Evolutionary conservation across 2,888 invertebrate species (phyloP).

Genomic region (Blera fallax): DNA sequence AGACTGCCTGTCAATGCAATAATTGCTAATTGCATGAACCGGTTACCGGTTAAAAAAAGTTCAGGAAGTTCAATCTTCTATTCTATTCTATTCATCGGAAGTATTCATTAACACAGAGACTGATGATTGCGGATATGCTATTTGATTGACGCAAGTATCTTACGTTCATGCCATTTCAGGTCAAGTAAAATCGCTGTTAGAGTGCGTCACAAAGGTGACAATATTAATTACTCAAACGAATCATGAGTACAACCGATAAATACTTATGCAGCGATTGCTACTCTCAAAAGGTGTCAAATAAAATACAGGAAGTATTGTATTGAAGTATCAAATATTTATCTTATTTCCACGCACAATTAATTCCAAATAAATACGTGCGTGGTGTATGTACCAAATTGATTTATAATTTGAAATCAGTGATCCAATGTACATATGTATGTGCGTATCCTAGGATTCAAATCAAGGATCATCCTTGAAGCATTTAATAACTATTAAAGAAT

Average conservation of each 20-base stretch:
- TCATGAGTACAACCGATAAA: not conserved
- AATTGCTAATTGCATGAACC: no score
- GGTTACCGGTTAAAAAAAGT: no score
- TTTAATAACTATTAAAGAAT: conserved; percentile 57
- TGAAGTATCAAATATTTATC: not conserved
- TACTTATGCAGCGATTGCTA: not conserved
- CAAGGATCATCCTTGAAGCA: conserved; percentile 46
- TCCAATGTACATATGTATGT: not conserved
- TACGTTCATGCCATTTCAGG: conserved; percentile 1
- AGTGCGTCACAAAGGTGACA: not conserved
- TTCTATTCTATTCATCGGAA: conserved; percentile 4
- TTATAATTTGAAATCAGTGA: conserved; percentile 22
- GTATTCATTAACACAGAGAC: conserved; percentile 17
- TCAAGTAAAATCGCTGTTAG: not conserved
- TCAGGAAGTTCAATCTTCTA: not conserved
- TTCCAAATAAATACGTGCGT: not conserved
- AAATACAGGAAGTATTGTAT: not conserved
- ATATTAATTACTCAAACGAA: not conserved
- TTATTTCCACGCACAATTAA: not conserved
- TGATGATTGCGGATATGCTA: conserved; percentile 14
- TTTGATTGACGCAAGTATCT: not conserved
- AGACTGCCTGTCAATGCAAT: no score
- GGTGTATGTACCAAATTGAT: conserved; percentile 8
- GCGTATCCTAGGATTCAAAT: not conserved
- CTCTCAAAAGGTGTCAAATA: no score